Evolutionary conservation across 2,888 invertebrate genomes (phyloP), one percentile per base, ranked within the genome.

Genomic region (Tetranychus truncatus): DNA sequence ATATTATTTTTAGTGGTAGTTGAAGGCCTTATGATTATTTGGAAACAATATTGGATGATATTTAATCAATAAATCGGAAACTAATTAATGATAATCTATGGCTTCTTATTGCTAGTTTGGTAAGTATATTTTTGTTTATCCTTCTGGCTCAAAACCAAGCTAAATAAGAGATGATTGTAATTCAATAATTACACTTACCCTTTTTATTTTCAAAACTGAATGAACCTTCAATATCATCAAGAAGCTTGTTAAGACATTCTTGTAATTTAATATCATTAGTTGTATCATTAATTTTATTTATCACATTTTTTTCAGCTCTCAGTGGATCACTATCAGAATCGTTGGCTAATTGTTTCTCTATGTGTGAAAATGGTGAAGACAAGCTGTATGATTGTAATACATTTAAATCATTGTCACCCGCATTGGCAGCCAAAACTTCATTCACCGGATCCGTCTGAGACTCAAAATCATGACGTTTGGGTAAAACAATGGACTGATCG

Each of bases 161-260:
- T 34, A 20, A 11, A 66, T 18, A 11, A 8, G 20, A 66, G 20
- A 66, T 15, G 6, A n/a, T 65, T 65, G 18, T 1, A n/a, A 69
- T 69, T 24, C 11, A 69, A 20, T 20, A 69, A 21, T 24, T 69
- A 9, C 21, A 18, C 21, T 69, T 69, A 20, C 21, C 20, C 6
- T 20, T 24, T 21, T n/a, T 69, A 9, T 20, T 73, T 46, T 46
- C 9, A 72, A 45, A n/a, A n/a, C n/a, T 34, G 8, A 77, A 67
- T 66, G 77, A 76, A 75, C 78, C 78, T n/a, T 78, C 78, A 21
- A 79, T 78, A 74, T 79, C 79, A 73, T 78, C 76, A 20, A 79
- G 76, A 9, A 79, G 69, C 65, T 75, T 75, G 21, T 76, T 75
- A 44, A 79, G 75, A 71, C 77, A 77, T 65, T 78, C 78, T 45